Conservation (phyloP, 2,888 invertebrate species). For the Xanthia icteritia region DNA sequence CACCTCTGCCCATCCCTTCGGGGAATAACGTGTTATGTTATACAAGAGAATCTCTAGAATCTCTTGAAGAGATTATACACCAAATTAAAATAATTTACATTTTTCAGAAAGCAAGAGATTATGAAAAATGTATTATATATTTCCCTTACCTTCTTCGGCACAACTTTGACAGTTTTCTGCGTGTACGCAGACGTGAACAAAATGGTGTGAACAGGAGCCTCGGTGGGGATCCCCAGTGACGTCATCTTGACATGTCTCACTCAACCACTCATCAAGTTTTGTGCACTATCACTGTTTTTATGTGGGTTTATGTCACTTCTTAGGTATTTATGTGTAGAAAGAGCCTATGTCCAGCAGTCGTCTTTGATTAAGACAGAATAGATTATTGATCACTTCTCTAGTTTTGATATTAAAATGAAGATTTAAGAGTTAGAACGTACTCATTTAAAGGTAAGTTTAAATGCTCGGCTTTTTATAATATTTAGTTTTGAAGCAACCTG, state of each 20-base stretch:
- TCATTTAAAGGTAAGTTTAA: not conserved
- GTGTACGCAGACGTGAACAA: constrained; percentile 85
- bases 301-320: not conserved
- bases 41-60: too few species aligned
- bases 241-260: constrained; percentile 77
- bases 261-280: constrained; percentile 11
- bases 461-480: not conserved
- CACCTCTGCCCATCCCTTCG: too few species aligned
- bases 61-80: not conserved
- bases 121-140: not conserved
- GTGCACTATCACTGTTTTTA: constrained; percentile 35
- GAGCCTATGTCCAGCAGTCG: not conserved
- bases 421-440: not conserved
- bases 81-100: not conserved
- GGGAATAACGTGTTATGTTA: too few species aligned
- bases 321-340: too few species aligned
- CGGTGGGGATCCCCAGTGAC: constrained; percentile 87
- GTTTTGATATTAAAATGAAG: not conserved
- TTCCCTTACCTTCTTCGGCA: constrained; percentile 79
- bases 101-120: not conserved
- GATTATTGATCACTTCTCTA: not conserved
- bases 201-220: constrained; percentile 87
- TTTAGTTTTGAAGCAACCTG: not conserved
- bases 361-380: not conserved
- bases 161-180: constrained; percentile 77